Conservation (phyloP, 2,797 vertebrate genomes). For the Sebastiscus tertius region DNA sequence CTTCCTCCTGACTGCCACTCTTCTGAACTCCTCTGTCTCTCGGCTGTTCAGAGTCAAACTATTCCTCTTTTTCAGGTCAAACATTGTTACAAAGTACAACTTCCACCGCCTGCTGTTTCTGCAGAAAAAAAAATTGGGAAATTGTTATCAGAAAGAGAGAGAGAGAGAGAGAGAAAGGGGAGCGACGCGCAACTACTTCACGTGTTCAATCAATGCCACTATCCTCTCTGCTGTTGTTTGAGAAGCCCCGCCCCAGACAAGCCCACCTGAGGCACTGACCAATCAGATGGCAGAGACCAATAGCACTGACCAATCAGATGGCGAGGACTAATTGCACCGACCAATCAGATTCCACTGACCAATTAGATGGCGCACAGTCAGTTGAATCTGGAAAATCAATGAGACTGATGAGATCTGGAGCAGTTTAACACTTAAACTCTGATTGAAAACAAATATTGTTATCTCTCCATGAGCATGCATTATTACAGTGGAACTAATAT, state of each 20-base stretch:
- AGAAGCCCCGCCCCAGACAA: not conserved
- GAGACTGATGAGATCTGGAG: too few relatives aligned
- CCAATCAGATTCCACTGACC: not conserved
- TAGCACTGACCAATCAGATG: constrained; percentile 21
- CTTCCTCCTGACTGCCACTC: constrained; percentile 70
- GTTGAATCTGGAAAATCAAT: not conserved
- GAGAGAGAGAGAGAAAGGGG: too few relatives aligned
- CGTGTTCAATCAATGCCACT: not conserved
- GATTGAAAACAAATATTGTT: not conserved
- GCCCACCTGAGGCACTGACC: not conserved
- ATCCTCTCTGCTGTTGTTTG: not conserved
- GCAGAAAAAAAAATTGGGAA: rapidly evolving
- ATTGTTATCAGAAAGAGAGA: rapidly evolving
- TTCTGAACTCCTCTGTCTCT: constrained; percentile 72
- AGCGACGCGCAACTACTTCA: not conserved
- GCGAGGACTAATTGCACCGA: rapidly evolving
- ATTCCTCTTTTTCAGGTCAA: constrained; percentile 71
- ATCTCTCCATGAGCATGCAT: not conserved
- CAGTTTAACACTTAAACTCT: not conserved
- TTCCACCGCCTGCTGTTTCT: not conserved
- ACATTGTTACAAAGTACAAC: constrained; percentile 49
- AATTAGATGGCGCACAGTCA: too few relatives aligned
- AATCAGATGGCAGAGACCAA: constrained; percentile 5
- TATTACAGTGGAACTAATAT: not conserved
- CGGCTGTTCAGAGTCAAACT: constrained; percentile 56